Evolutionary conservation across 1,140 invertebrate genomes (phyloP), one percentile per base, ranked within the genome.

Genomic region (roundworm (Caenorhabditis elegans)): DNA sequence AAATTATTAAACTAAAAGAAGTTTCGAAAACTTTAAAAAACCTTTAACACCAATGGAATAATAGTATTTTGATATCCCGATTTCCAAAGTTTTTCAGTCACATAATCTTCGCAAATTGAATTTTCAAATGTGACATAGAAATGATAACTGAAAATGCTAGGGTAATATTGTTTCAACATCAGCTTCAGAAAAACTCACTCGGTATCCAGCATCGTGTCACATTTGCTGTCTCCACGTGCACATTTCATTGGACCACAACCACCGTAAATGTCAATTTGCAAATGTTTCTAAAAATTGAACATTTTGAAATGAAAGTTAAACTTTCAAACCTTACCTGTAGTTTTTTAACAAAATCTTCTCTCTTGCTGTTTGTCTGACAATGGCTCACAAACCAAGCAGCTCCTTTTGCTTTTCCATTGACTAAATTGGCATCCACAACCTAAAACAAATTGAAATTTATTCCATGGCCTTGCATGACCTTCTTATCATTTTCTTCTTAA

Each of bases 121-220:
- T 94, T 94, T 90, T 95, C 94, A 80, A 94, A 93, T 0, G 94
- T 92, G 34, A 94, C 88, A 86, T 94, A 94, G 88, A 95, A 95
- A 83, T 93, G 91, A 88, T 94, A 94, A 22, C 88, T 88, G 78
- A 39, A 88, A 86, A 48, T 47, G 15, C n/a, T n/a, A n/a, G n/a
- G n/a, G n/a, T 24, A 46, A 77, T 28, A 4, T 28, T 48, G 36
- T 39, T 15, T 8, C n/a, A 43, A 5, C 10, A 17, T 17, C 15
- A 78, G 22, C 11, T 51, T 24, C 2, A 3, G 10, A 43, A 49
- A 26, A 31, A 76, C 84, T 84, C 22, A 89, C 86, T 89, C 85
- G 10, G 24, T 85, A 76, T 88, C 80, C 49, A 89, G 76, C 82
- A 82, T 88, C 1, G 82, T 79, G 28, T 86, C 79, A 51, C 87